Evolutionary conservation across 2,113 vertebrate species (phyloP).

Genomic region (Rhea pennata): DNA sequence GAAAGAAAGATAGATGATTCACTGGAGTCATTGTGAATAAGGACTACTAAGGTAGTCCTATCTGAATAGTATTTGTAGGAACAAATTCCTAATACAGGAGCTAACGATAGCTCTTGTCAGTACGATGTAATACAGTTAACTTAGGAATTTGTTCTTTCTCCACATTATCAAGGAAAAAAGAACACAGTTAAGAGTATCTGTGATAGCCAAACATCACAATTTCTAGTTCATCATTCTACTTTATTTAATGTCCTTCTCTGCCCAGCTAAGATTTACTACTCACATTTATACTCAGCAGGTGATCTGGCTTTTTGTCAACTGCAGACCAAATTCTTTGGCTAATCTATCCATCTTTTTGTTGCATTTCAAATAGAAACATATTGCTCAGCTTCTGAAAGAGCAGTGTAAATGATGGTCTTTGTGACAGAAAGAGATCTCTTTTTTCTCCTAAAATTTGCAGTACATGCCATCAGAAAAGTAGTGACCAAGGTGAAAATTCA

Average conservation of each 20-base stretch:
- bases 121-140: background rate
- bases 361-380: background rate
- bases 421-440: background rate
- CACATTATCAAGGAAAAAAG: background rate
- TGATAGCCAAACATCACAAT: background rate
- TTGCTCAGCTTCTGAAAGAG: background rate
- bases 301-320: background rate
- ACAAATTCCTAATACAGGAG: background rate
- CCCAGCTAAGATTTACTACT: background rate
- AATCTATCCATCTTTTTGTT: background rate
- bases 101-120: background rate
- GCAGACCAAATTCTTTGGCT: background rate
- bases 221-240: background rate
- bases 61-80: background rate
- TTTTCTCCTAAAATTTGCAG: background rate
- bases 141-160: background rate
- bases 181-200: background rate
- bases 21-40: background rate
- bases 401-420: background rate
- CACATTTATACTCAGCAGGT: background rate
- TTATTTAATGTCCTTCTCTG: background rate
- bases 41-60: background rate
- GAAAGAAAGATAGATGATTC: background rate
- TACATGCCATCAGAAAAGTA: background rate
- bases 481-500: background rate